Conservation (phyloP, 2,113 vertebrate genomes). For the Tragulus kanchil region DNA sequence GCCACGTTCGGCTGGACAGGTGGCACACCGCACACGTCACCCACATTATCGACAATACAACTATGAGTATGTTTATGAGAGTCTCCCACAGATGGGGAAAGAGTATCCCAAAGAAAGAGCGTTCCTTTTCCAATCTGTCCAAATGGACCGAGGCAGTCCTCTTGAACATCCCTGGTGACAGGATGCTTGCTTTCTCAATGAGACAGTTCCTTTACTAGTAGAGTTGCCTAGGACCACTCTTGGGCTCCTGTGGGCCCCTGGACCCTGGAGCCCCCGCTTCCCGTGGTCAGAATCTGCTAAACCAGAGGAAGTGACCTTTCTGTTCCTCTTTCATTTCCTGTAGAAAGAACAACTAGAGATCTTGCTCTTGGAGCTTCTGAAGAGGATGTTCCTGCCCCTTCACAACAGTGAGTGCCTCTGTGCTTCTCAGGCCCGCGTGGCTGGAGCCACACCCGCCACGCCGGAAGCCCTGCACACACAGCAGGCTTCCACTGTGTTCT, state of each 20-base stretch:
- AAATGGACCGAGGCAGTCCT: background rate
- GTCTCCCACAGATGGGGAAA: background rate
- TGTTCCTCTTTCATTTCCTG: background rate
- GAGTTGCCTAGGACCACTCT: background rate
- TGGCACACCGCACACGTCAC: background rate
- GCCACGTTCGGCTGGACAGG: background rate
- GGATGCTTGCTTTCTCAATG: background rate
- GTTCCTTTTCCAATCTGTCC: background rate
- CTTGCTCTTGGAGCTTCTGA: slow-evolving; percentile 6
- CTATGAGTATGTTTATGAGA: background rate
- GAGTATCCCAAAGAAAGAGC: background rate
- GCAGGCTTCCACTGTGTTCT: background rate
- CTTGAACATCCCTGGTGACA: background rate
- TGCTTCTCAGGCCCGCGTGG: fast-evolving
- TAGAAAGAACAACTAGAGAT: background rate
- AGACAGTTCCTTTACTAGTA: background rate
- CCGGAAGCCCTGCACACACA: background rate
- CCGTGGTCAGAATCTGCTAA: background rate
- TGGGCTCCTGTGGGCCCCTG: background rate
- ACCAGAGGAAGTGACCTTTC: background rate
- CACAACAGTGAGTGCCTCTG: slow-evolving; percentile 16
- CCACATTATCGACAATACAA: background rate
- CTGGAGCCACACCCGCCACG: too few species aligned
- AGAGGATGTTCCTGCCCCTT: background rate
- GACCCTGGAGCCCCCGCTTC: fast-evolving